Base-by-base conservation (phyloP, 2,113 vertebrate species). In the Himantopus leucocephalus region DNA sequence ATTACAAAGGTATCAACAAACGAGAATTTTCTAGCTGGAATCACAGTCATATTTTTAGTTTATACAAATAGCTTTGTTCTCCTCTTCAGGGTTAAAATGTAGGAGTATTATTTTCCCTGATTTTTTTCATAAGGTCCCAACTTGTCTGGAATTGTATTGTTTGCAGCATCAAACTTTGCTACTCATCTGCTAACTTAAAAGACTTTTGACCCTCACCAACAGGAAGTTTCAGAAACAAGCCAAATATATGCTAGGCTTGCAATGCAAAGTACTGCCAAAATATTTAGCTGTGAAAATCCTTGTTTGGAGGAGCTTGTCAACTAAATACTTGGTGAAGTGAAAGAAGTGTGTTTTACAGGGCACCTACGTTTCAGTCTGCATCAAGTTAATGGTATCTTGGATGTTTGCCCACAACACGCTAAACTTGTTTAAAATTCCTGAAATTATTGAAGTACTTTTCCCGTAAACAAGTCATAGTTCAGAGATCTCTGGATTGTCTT, bases 381-480 rank as follows among this genome's bases (percentile, higher is more conserved):
- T 94, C 66, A 88, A 76, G 45, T 90, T 88, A 82, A 88, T 66
- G 60, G 47, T 82, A 10, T 73, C 71, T 90, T 94, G 94, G 90
- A 85, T 76, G 39, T 82, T 95, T 79, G 92, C 96, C 94, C 39
- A 73, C 48, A 82, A 56, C 45, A 59, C 0, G 0, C 53, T 91
- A 72, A 93, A 87, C 43, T 96, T 96, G 70, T 95, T 96, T 92
- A 73, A 93, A 90, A 94, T 96, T 97, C 94, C 81, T 91, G 62
- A 85, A 91, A 90, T 85, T 88, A 60, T 24, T 85, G 17, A 92
- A 95, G 56, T 73, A 37, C 47, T 94, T 94, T 81, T 89, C 60
- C 84, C 72, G 81, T 96, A 91, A 95, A 90, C 0, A 1, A 74
- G 56, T 85, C 52, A 22, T 68, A 81, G 48, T 45, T 93, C 73